Evolutionary conservation across 2,888 invertebrate genomes (phyloP).

Genomic region (Didymodactylos carnosus): DNA sequence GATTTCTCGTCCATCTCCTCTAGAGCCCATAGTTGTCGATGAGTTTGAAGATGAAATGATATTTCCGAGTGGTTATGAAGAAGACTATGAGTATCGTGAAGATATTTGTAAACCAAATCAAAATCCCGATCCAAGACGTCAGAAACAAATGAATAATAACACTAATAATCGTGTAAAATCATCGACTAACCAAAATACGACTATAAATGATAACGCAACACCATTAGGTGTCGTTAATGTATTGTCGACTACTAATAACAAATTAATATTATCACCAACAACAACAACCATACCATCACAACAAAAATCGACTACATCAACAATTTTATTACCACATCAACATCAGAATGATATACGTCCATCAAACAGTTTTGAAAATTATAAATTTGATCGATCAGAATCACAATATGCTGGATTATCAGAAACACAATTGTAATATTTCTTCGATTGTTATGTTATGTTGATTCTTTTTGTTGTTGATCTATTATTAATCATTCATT

Average conservation of each 20-base stretch:
- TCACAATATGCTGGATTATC: neutral
- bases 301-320: neutral
- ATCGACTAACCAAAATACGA: neutral
- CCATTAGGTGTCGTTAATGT: too few species aligned
- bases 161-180: neutral
- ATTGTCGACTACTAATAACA: too few species aligned
- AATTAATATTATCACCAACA: too few species aligned
- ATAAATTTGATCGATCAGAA: neutral
- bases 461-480: too few species aligned
- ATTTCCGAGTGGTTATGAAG: neutral
- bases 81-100: neutral
- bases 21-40: neutral
- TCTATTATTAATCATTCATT: too few species aligned
- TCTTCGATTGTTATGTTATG: too few species aligned
- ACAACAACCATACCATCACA: too few species aligned
- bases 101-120: neutral
- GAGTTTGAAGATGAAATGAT: constrained; percentile 1
- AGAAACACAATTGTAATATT: neutral
- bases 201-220: neutral
- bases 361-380: neutral
- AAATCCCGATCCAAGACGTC: neutral
- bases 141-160: neutral
- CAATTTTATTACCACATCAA: too few species aligned
- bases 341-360: too few species aligned
- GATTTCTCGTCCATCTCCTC: neutral